These are phyloP conservation scores for Pyrgus malvae DNA, from an alignment of 2,888 invertebrate genomes.

Conservation along the genomic window DNA sequence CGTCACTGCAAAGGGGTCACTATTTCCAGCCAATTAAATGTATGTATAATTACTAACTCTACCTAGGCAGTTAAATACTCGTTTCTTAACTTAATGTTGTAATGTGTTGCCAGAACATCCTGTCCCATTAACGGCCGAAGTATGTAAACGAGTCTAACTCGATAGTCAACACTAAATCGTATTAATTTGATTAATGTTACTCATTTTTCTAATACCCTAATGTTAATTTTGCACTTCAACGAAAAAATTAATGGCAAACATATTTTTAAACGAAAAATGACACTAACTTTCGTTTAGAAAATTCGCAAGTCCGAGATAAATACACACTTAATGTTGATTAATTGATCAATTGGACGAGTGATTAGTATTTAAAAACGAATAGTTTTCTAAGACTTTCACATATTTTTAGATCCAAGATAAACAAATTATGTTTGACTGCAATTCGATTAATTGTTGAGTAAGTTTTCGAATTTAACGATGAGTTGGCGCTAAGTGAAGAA, in stretches of 20 bases:
- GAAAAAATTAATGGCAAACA: conserved; percentile 9
- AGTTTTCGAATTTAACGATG: too few species aligned
- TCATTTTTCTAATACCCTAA: conserved; percentile 14
- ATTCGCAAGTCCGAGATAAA: conserved; percentile 4
- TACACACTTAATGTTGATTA: conserved; percentile 3
- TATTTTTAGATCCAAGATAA: neutral
- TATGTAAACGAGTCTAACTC: conserved; percentile 7
- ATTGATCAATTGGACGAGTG: neutral
- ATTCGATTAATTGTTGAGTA: too few species aligned
- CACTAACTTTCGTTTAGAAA: conserved; percentile 15
- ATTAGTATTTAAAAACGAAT: neutral
- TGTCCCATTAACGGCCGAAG: conserved; percentile 7
- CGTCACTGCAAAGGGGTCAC: too few species aligned
- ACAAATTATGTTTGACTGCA: too few species aligned
- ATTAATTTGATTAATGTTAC: conserved; percentile 15
- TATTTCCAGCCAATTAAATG: too few species aligned
- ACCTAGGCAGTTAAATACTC: neutral
- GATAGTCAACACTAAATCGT: neutral
- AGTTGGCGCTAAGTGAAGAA: neutral
- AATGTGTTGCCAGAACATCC: conserved; percentile 7
- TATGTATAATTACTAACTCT: too few species aligned
- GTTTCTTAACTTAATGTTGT: conserved; percentile 11
- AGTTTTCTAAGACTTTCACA: neutral
- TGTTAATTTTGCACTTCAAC: conserved; percentile 8
- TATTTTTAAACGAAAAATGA: conserved; percentile 3